Base-by-base conservation (phyloP, 2,113 vertebrate species). In the Ivindomyrus marchei region DNA sequence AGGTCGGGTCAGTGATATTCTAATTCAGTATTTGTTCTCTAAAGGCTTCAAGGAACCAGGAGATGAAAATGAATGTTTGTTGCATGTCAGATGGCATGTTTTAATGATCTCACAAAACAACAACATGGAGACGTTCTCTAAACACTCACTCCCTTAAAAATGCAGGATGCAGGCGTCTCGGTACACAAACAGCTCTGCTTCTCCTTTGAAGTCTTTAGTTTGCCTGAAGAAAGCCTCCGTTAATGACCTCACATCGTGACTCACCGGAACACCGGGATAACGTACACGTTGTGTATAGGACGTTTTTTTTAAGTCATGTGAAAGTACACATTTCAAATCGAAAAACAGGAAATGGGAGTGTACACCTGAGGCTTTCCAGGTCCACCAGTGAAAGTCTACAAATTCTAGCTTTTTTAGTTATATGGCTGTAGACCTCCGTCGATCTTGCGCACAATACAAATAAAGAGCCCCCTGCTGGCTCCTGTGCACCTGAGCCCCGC, bases 131-230 rank as follows among this genome's bases (percentile, higher is more conserved):
- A 56, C 88, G 84, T 36, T 21, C 90, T 90, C 45, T n/a, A 90
- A 90, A 91, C 91, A 91, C 92, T 92, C 90, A 24, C 7, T 74
- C 45, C 90, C 83, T 91, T 92, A 91, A 92, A 93, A 66, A 87
- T 10, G 90, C 47, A 46, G 58, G 24, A 56, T 74, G 42, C 11
- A 7, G 9, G 27, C 83, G 89, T 88, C 88, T 45, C 31, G 24
- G 84, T 91, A 91, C 15, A 56, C 27, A 31, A 85, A 90, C 45
- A 89, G 89, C 46, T 45, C 88, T 74, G 17, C 49, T 87, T 90
- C 92, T 87, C 86, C 70, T 8, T 46, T 24, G 62, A 39, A 47
- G 52, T 31, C 52, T 84, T 49, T 24, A 15, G 21, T 84, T 42
- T 87, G 39, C 80, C 39, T 90, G 83, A 15, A 53, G 58, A 91